Evolutionary conservation across 1,140 invertebrate species (phyloP), one percentile per base, ranked within the genome.

Genomic region (Drosophila parabipectinata): DNA sequence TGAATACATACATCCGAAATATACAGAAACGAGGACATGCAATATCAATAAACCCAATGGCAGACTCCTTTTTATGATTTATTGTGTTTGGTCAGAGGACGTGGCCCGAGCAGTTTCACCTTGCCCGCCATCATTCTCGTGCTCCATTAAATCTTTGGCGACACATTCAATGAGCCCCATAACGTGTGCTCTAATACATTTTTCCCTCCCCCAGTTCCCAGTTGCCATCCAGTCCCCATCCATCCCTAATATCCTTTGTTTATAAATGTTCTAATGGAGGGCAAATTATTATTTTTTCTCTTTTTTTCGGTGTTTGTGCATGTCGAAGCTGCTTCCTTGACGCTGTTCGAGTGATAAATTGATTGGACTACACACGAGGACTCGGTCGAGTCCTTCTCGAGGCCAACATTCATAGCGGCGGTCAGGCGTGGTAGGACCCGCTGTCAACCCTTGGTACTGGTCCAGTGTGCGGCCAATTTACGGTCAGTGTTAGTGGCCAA

Each of bases 261-360:
- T 90, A 90, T 90, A 90, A 90, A 90, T 90, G 81, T 71, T 79
- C 81, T 90, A 90, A 90, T 90, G 76, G 84, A 63, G 61, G 66
- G 54, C 60, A 85, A 85, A 82, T 90, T 87, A 90, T 90, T 82
- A 73, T 79, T 67, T 66, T 66, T 77, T 45, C 62, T 57, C 39
- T 62, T 55, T 56, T 56, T 45, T 62, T 55, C 47, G 67, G 64
- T 58, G 64, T 71, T 71, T 71, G 64, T 69, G 64, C 53, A 71
- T 69, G 66, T 62, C 47, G 53, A 66, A 69, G 77, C 81, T 77
- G 63, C 51, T 74, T 59, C 75, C 72, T 75, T 76, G 81, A 72
- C 79, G 81, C 68, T 64, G 76, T 72, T 82, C 67, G 77, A 90
- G 85, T 90, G 87, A 90, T 90, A 90, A 90, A 90, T 90, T 90